Base-by-base conservation (phyloP, 1,140 invertebrate genomes). In the Battus philenor region DNA sequence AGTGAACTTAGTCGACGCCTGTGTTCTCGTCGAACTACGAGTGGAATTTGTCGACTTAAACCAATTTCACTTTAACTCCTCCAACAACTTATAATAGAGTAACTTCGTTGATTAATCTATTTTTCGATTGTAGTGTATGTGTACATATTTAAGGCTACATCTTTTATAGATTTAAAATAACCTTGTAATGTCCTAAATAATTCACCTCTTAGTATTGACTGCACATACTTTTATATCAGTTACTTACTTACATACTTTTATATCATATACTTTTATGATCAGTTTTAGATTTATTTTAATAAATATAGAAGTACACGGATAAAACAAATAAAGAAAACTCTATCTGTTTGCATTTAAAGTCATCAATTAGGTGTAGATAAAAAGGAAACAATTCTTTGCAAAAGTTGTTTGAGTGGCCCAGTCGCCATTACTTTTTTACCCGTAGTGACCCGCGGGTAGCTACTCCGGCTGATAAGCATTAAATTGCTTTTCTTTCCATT, bases 61-160 rank as follows among this genome's bases (percentile, higher is more conserved):
- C 67, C 66, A 73, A 76, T 77, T 78, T 69, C 66, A 65, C 70
- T 75, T 67, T 64, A 79, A 75, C 68, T 74, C 56, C 34, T 54
- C 60, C 54, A 78, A 75, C 75, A 81, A 79, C 75, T 82, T 82
- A 82, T 82, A 82, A 82, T 82, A 81, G 77, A 75, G 54, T 75
- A 81, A 81, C 75, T 81, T 81, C 67, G 59, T 18, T 67, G 61
- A 75, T 78, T 78, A 73, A 81, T 76, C 66, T 75, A 78, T 77
- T 81, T 78, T 75, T 65, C 58, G 54, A 29, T 4, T 36, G 39
- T 45, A 54, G 52, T 50, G 48, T 59, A 66, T 59, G 60, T 68
- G 59, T 61, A 57, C 54, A 52, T 27, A 27, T 8, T 2, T 27
- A 27, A 8, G 24, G 24, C n/a, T n/a, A n/a, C n/a, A n/a, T n/a